These are phyloP conservation scores for Oxystoma pomonae DNA, from an alignment of 2,888 invertebrate species.

Conservation along the genomic window DNA sequence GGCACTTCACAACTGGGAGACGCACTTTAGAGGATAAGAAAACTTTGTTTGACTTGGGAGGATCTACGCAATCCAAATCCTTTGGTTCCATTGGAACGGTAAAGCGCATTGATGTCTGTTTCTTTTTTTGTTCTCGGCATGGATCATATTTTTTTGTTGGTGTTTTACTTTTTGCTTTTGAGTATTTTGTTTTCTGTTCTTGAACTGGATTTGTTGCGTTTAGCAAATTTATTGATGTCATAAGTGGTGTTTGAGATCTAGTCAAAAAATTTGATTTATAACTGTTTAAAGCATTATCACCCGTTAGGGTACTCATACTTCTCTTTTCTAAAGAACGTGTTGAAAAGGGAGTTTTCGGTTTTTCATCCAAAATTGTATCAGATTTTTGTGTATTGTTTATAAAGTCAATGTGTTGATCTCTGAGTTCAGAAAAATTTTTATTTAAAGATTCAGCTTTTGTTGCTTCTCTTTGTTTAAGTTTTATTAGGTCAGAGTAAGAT, in stretches of 20 bases:
- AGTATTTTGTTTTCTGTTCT: slow-evolving; percentile 5
- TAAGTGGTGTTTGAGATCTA: too few species aligned
- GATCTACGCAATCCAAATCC: slow-evolving; percentile 14
- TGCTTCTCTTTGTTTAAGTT: slow-evolving; percentile 8
- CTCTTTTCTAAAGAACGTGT: background rate
- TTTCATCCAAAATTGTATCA: background rate
- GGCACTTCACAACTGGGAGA: slow-evolving; percentile 17
- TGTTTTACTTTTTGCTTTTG: background rate
- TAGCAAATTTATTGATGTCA: too few species aligned
- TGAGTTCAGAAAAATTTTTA: too few species aligned
- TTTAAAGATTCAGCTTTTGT: background rate
- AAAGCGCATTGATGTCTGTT: background rate
- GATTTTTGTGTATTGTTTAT: background rate
- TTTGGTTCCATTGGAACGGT: slow-evolving; percentile 13
- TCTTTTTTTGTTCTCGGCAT: background rate
- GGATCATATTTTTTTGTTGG: background rate
- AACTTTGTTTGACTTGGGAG: slow-evolving; percentile 7
- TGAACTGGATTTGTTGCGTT: background rate
- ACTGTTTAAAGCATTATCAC: background rate
- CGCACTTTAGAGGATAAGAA: slow-evolving; percentile 23
- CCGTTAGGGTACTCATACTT: background rate
- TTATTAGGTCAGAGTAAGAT: slow-evolving; percentile 20
- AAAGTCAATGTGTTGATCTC: background rate
- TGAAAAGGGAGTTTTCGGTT: background rate
- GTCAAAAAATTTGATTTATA: too few species aligned